phyloP scores from a whole-genome alignment of 2,113 vertebrate genomes.

The Reinhardtius hippoglossoides region DNA sequence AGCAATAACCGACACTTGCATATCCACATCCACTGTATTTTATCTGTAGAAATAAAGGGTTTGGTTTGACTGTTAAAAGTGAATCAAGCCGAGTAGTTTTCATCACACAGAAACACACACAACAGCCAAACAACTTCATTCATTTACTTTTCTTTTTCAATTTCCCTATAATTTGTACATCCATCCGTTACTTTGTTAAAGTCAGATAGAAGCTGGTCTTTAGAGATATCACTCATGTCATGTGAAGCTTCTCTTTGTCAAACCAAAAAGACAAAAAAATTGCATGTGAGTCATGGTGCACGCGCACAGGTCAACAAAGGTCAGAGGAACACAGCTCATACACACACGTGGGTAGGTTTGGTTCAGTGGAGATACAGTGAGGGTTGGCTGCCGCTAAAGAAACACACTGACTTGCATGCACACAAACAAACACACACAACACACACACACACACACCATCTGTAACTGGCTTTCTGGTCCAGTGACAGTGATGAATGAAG shows the following conservation, averaged over 20 bases:
- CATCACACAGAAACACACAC: too few relatives aligned
- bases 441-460: neutral
- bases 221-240: neutral
- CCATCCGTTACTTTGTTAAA: neutral
- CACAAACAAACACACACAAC: neutral
- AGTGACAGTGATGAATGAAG: slow-evolving; percentile 61
- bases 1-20: neutral
- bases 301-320: neutral
- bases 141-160: neutral
- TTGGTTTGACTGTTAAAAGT: neutral
- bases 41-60: neutral
- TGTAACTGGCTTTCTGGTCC: neutral
- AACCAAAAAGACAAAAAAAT: neutral
- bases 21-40: neutral
- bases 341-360: too few relatives aligned
- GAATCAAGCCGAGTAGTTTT: slow-evolving; percentile 1
- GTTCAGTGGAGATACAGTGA: neutral
- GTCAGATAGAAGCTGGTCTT: slow-evolving; percentile 17
- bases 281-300: neutral
- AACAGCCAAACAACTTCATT: too few relatives aligned
- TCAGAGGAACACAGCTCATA: neutral
- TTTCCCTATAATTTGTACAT: neutral
- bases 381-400: neutral
- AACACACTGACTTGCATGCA: neutral
- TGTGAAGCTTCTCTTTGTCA: neutral